These are phyloP conservation scores for Phania funesta DNA, from an alignment of 2,888 invertebrate genomes.

Conservation along the genomic window DNA sequence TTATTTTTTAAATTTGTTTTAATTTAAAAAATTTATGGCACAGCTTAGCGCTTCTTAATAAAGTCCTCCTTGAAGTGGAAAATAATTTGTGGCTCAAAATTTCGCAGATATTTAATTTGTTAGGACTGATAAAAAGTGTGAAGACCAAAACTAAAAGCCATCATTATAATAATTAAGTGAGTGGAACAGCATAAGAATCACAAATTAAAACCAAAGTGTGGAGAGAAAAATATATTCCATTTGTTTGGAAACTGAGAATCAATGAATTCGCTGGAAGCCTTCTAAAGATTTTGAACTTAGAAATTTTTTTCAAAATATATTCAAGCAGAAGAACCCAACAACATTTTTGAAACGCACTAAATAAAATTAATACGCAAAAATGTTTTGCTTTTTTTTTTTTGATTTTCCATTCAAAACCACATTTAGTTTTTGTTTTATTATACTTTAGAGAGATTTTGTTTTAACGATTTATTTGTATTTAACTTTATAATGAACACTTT, in stretches of 20 bases:
- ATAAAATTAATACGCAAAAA: slow-evolving; percentile 28
- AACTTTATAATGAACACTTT: slow-evolving; percentile 46
- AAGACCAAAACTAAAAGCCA: neutral
- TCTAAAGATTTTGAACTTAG: neutral
- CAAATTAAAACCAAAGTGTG: neutral
- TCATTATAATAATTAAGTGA: slow-evolving; percentile 14
- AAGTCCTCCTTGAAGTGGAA: neutral
- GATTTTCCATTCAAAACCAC: slow-evolving; percentile 41
- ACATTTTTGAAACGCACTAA: slow-evolving; percentile 51
- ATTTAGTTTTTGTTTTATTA: slow-evolving; percentile 34
- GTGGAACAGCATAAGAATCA: neutral
- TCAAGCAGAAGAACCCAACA: slow-evolving; percentile 3
- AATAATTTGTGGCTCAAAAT: slow-evolving; percentile 23
- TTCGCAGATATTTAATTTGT: slow-evolving; percentile 56
- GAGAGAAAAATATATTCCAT: neutral
- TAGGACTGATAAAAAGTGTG: slow-evolving; percentile 1
- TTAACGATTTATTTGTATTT: slow-evolving; percentile 26
- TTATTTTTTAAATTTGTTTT: slow-evolving; percentile 21
- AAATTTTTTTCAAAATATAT: neutral
- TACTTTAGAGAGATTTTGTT: slow-evolving; percentile 29
- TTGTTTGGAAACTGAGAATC: neutral
- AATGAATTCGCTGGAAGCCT: neutral
- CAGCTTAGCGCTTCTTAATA: slow-evolving; percentile 39
- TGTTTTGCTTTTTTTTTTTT: slow-evolving; percentile 16
- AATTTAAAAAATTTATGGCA: slow-evolving; percentile 17